These are phyloP conservation scores for Xiphophorus hellerii DNA, from an alignment of 2,113 vertebrate genomes.

Conservation along the genomic window DNA sequence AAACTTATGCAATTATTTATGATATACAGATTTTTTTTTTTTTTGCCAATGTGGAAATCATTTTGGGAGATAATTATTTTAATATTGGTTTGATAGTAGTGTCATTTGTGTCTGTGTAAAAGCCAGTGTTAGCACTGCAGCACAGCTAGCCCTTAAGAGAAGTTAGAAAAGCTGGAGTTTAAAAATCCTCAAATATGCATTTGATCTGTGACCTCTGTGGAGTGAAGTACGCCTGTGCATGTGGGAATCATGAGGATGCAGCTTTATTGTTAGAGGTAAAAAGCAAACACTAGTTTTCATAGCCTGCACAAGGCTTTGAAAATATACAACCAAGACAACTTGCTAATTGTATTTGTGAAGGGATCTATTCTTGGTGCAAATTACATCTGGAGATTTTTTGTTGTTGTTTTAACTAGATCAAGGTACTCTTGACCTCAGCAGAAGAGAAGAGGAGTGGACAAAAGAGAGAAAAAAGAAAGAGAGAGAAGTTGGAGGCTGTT, in stretches of 20 bases:
- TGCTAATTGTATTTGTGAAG: background rate
- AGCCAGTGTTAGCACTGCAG: no score
- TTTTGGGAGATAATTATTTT: no score
- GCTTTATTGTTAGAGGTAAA: background rate
- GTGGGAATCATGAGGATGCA: no score
- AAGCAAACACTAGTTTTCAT: background rate
- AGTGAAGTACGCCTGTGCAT: no score
- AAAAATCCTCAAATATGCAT: background rate
- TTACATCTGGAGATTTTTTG: background rate
- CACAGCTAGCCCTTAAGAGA: no score
- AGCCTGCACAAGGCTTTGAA: background rate
- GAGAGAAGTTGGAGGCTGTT: constrained; percentile 64
- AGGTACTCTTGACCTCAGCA: background rate
- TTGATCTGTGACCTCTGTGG: background rate
- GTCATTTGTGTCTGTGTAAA: no score
- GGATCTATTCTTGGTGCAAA: background rate
- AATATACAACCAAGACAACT: background rate
- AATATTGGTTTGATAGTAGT: no score
- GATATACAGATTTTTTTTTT: no score
- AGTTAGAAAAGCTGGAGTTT: no score
- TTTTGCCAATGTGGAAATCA: no score
- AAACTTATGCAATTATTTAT: no score
- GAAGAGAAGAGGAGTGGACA: constrained; percentile 2
- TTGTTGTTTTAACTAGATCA: background rate
- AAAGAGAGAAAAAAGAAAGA: background rate